phyloP scores from a whole-genome alignment of 2,888 invertebrate genomes.

The Melanargia galathea region DNA sequence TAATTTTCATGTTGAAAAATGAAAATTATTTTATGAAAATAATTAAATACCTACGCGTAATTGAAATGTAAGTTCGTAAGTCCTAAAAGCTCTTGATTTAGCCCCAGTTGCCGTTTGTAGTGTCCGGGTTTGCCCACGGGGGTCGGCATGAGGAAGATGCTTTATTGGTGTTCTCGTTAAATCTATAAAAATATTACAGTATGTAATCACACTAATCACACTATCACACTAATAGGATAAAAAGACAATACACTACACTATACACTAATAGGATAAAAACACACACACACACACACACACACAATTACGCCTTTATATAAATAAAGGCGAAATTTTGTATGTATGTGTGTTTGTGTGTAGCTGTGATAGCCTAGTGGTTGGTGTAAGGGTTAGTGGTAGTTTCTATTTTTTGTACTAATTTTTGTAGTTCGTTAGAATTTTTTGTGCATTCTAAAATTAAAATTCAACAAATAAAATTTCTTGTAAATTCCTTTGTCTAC shows the following conservation, averaged over 20 bases:
- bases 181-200: constrained; percentile 55
- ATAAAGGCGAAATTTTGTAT: too few relatives aligned
- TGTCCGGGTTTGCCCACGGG: constrained; percentile 74
- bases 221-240: neutral
- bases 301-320: too few relatives aligned
- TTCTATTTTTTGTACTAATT: too few relatives aligned
- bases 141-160: constrained; percentile 70
- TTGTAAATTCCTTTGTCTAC: neutral
- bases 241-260: too few relatives aligned
- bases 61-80: constrained; percentile 2
- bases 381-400: too few relatives aligned
- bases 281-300: too few relatives aligned
- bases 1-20: neutral
- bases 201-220: neutral
- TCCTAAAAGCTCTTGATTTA: constrained; percentile 44
- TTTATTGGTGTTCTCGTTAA: constrained; percentile 64
- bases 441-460: neutral
- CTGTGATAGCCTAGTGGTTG: too few relatives aligned
- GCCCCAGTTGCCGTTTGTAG: constrained; percentile 63
- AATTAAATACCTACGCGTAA: constrained; percentile 12
- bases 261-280: too few relatives aligned
- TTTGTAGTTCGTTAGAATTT: too few relatives aligned
- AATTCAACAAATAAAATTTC: neutral
- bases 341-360: too few relatives aligned
- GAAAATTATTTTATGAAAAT: neutral